Evolutionary conservation across 2,888 invertebrate species (phyloP).

Genomic region (Leptinotarsa juncta): DNA sequence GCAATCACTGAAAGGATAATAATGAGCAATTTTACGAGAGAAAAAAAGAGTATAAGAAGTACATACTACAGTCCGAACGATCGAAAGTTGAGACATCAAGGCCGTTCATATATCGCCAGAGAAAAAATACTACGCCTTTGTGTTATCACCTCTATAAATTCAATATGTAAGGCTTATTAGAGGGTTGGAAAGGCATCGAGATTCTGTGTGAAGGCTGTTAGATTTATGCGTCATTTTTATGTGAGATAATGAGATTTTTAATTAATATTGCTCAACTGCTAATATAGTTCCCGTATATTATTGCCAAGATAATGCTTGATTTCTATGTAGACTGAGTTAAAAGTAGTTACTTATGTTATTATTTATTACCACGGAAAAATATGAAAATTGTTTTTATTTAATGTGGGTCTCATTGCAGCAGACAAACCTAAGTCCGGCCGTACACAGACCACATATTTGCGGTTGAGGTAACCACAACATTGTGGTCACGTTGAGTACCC

Average conservation of each 20-base stretch:
- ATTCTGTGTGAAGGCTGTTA: not conserved
- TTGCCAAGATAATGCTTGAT: not conserved
- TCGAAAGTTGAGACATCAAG: not conserved
- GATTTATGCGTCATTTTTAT: not conserved
- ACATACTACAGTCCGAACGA: not conserved
- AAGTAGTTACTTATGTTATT: not conserved
- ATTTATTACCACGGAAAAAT: not conserved
- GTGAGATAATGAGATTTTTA: conserved; percentile 2
- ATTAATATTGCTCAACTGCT: not conserved
- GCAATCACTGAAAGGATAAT: conserved; percentile 17
- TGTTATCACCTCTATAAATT: conserved; percentile 3
- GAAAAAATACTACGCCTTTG: not conserved
- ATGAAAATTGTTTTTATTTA: not conserved
- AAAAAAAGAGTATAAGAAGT: not conserved
- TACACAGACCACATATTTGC: too few species aligned
- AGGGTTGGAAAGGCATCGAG: conserved; percentile 4
- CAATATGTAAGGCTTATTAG: not conserved
- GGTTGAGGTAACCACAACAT: too few species aligned
- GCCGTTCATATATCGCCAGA: not conserved
- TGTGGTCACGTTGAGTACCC: too few species aligned
- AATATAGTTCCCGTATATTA: not conserved
- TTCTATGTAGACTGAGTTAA: not conserved
- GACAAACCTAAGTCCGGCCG: too few species aligned
- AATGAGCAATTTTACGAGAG: conserved; percentile 6
- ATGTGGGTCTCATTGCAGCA: too few species aligned